Base-by-base conservation (phyloP, 2,797 vertebrate genomes). In the Poecile montanus region DNA sequence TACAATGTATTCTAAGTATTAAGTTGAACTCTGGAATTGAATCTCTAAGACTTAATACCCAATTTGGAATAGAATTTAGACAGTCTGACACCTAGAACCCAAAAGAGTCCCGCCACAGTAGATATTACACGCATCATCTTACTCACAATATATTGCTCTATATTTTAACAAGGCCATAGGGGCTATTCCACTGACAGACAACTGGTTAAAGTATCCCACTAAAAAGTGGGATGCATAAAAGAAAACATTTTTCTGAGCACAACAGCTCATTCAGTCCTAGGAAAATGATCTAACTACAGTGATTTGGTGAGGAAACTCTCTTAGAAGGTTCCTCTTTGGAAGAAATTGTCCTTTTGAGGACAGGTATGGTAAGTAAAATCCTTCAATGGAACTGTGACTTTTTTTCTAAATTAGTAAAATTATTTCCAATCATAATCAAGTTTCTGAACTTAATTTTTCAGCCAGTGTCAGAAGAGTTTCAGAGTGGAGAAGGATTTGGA, bases 381-480 rank as follows among this genome's bases (percentile, higher is more conserved):
- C 48, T 70, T 8, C 9, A 65, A 22, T 20, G 18, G 2, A n/a
- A 20, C 25, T 29, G 5, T 34, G 7, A 47, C 22, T 48, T 34
- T 66, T 66, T 71, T 89, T 77, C 42, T 76, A 67, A 53, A 65
- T 92, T 61, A 53, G 14, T 65, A 73, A 71, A 78, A 34, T 13
- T 16, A 27, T 26, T 26, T 36, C 48, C 67, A 19, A 86, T 45
- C 11, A 75, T 47, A 91, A 81, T 70, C 44, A 63, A 27, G 6
- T 36, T 71, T 63, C 15, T 68, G 5, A 70, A 44, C 7, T 88
- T 90, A 70, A 34, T 79, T 93, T 97, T 97, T 94, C 54, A 99
- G 99, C 99, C 99, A 16, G 98, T 99, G 6, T 99, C 99, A 9
- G 99, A 99, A 97, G 99, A 99, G 95, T 99, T 99, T 97, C 99